These are phyloP conservation scores for Folsomia candida DNA, from an alignment of 2,888 invertebrate species.

Conservation along the genomic window DNA sequence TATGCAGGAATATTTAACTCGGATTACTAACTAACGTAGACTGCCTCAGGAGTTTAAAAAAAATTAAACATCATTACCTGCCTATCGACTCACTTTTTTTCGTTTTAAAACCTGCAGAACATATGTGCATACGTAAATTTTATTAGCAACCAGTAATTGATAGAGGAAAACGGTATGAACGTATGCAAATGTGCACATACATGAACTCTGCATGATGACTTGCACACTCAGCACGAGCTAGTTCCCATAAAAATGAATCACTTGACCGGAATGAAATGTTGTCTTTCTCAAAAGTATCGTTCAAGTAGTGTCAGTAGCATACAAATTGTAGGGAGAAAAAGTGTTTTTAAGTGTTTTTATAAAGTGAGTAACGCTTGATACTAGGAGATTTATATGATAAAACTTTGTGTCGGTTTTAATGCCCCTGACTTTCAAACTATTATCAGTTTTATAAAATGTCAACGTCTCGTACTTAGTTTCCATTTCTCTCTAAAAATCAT, in stretches of 20 bases:
- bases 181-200: too few species aligned
- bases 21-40: background rate
- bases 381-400: too few species aligned
- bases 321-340: background rate
- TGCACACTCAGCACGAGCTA: background rate
- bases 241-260: background rate
- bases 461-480: too few species aligned
- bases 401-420: too few species aligned
- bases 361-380: too few species aligned
- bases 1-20: background rate
- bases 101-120: too few species aligned
- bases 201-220: too few species aligned
- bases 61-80: background rate
- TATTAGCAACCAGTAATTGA: too few species aligned
- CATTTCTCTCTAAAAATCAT: background rate
- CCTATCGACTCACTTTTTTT: background rate
- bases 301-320: background rate
- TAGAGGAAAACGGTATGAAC: too few species aligned
- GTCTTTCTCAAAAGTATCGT: background rate
- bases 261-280: background rate
- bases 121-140: too few species aligned
- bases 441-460: too few species aligned
- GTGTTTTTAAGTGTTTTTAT: background rate
- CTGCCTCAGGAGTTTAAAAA: background rate
- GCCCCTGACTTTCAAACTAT: too few species aligned